phyloP scores from a whole-genome alignment of 2,113 vertebrate species.

The Cyphomyrus plagiostoma region DNA sequence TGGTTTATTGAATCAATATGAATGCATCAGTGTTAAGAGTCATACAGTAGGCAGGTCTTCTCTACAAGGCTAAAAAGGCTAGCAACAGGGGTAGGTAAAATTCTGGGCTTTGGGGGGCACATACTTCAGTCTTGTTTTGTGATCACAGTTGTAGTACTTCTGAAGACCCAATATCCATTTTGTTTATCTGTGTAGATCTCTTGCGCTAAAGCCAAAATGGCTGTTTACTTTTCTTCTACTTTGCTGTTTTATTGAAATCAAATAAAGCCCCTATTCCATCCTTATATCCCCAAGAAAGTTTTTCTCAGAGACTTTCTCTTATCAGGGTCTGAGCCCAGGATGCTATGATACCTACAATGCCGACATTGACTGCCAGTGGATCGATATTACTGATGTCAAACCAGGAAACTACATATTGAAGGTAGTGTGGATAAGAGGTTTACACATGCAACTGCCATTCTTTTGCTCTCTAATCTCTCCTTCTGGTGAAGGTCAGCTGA shows the following conservation, averaged over 20 bases:
- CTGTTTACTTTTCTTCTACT: neutral
- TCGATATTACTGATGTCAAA: conserved; percentile 88
- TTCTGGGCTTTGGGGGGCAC: neutral
- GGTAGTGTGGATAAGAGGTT: conserved; percentile 51
- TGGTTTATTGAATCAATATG: neutral
- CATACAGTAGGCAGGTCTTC: neutral
- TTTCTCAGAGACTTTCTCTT: neutral
- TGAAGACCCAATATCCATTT: neutral
- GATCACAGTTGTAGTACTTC: neutral
- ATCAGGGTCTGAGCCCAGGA: conserved; percentile 85
- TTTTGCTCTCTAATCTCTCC: neutral
- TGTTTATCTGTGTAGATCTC: neutral
- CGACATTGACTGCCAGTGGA: conserved; percentile 58
- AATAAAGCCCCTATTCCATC: neutral
- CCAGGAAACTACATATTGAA: conserved; percentile 93
- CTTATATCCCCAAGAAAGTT: neutral
- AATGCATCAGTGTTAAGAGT: neutral
- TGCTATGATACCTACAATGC: conserved; percentile 97
- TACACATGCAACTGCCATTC: neutral
- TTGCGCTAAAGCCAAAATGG: neutral
- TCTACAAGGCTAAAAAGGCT: neutral
- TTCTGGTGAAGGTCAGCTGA: neutral
- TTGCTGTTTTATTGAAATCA: neutral
- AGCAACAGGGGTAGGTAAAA: neutral
- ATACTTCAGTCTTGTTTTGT: neutral